Evolutionary conservation across 2,113 vertebrate species (phyloP), one percentile per base, ranked within the genome.

Genomic region (Halichoeres trimaculatus): DNA sequence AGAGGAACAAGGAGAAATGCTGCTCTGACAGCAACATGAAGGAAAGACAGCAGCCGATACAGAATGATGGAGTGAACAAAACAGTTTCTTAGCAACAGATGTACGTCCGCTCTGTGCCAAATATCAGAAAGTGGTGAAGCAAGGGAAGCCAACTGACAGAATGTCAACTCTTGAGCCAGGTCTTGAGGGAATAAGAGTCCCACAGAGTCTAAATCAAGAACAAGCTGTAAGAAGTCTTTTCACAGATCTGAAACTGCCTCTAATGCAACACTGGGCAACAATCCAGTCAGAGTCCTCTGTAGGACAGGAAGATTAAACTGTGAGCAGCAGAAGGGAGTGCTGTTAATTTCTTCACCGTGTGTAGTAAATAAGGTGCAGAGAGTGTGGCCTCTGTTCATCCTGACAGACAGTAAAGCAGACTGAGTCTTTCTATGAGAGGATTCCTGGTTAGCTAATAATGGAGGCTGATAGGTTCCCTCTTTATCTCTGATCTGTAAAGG

Each of bases 31-130:
- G 57, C 68, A 47, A 63, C 36, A 75, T 53, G 34, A 70, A 48
- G 45, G 10, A 51, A 36, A 72, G 61, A 40, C 62, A 63, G 24
- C 35, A 67, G 52, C 70, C 53, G 23, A 55, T 65, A 63, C 48
- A 67, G 71, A 83, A 80, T 23, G 59, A 80, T 50, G 72, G 17
- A 19, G 52, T 69, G 72, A 81, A 88, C 74, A 78, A 76, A 64
- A 79, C 70, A 30, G 90, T 92, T 79, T 85, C 91, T 91, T 91
- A 90, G 91, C 90, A 91, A 92, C 90, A 76, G 86, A 82, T 90
- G 85, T 60, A 77, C 57, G 78, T 76, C 79, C 76, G 47, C 64
- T 85, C 68, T 57, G 59, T 80, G 56, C 51, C 57, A 68, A 83
- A 77, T 76, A 77, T 68, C n/a, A 71, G 57, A 58, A 85, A 82